Conservation (phyloP, 2,113 vertebrate genomes). For the Diphyllodes magnificus region DNA sequence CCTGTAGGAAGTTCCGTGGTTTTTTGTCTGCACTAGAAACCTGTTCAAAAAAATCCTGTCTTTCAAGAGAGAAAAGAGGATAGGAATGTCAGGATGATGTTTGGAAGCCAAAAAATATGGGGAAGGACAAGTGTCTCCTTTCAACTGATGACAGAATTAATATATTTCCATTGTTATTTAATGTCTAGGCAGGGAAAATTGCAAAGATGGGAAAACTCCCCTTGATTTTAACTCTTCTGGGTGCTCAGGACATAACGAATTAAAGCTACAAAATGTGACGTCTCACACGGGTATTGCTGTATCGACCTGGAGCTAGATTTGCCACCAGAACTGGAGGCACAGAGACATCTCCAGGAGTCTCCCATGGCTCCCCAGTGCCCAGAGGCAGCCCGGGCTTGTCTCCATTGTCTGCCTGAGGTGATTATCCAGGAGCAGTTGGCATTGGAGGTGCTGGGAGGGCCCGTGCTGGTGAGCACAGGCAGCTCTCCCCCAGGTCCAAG, state of each 20-base stretch:
- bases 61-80: not conserved
- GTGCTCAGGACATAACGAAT: not conserved
- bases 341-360: not conserved
- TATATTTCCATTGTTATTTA: not conserved
- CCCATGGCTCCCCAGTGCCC: not conserved
- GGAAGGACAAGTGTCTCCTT: not conserved
- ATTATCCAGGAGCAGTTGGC: not conserved
- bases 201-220: not conserved
- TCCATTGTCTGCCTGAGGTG: not conserved
- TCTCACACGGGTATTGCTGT: not conserved
- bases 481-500: not conserved
- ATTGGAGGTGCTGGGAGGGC: not conserved
- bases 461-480: fast-evolving
- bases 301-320: not conserved
- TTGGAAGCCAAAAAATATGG: not conserved
- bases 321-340: not conserved
- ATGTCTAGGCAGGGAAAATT: not conserved
- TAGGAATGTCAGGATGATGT: fast-evolving
- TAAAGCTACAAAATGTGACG: not conserved
- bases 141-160: not conserved
- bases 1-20: not conserved
- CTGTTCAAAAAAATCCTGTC: not conserved
- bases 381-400: not conserved
- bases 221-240: not conserved
- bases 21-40: not conserved